Conservation (phyloP, 2,888 invertebrate species). For the Platerodrilus igneus region DNA sequence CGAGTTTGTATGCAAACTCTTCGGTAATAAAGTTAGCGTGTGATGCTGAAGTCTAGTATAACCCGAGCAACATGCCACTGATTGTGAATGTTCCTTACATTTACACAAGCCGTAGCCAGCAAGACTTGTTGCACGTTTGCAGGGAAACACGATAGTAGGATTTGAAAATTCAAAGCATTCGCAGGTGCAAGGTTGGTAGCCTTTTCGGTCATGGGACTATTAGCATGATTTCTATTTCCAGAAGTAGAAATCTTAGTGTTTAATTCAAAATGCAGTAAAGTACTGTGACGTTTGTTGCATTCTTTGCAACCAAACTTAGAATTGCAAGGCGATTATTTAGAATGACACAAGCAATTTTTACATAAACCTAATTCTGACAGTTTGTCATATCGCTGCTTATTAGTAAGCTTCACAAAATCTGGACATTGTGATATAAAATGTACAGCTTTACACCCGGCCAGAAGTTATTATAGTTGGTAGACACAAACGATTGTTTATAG, state of each 20-base stretch:
- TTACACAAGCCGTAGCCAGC: no score
- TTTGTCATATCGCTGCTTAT: conserved; percentile 1
- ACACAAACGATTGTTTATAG: neutral
- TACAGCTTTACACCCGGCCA: neutral
- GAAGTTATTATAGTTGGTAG: neutral
- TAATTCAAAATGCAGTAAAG: neutral
- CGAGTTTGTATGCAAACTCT: no score
- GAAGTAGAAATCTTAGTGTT: neutral
- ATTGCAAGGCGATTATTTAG: neutral
- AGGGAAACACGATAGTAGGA: no score
- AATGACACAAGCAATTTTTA: conserved; percentile 1
- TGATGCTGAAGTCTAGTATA: no score
- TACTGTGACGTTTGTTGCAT: conserved; percentile 5
- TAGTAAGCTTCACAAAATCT: neutral
- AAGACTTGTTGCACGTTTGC: no score
- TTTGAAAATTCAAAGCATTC: no score
- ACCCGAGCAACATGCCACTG: no score
- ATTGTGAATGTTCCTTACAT: no score
- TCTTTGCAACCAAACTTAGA: conserved; percentile 6
- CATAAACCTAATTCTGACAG: neutral
- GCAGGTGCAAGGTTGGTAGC: no score
- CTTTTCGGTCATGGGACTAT: no score
- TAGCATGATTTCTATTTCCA: no score
- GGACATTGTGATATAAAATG: neutral
- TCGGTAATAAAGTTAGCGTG: no score